Conservation (phyloP, 35 echinoderm and acorn worm genomes). For the Amphiura filiformis region DNA sequence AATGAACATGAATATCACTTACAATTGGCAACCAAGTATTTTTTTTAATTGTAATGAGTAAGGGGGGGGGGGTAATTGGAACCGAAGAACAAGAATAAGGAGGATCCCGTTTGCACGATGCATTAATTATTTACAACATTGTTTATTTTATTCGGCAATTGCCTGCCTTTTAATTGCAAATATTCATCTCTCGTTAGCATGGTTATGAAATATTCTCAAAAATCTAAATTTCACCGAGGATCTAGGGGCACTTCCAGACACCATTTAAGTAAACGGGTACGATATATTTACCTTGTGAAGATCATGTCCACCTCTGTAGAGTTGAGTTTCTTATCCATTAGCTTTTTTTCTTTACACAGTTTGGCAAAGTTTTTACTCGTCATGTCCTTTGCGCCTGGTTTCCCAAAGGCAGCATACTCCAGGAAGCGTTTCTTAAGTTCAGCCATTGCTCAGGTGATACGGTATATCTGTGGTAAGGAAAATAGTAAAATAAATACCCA, state of each 20-base stretch:
- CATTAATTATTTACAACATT: neutral
- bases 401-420: conserved; percentile 65
- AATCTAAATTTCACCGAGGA: neutral
- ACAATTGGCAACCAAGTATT: neutral
- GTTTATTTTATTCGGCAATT: no score
- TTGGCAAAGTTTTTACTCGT: conserved; percentile 89
- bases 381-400: conserved; percentile 58
- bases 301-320: conserved; percentile 91
- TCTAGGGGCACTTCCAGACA: no score
- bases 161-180: neutral
- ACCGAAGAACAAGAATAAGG: no score
- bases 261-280: no score
- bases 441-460: no score
- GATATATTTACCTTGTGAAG: conserved; percentile 65
- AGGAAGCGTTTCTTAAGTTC: conserved; percentile 33
- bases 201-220: neutral
- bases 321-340: conserved; percentile 77
- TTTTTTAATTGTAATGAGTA: no score
- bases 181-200: neutral
- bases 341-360: conserved; percentile 66
- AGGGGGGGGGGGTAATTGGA: no score
- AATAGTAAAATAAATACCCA: no score
- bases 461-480: no score
- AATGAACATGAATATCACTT: neutral
- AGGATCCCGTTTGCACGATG: neutral